Conservation (phyloP, 2,888 invertebrate species). For the Megamerina dolium region DNA sequence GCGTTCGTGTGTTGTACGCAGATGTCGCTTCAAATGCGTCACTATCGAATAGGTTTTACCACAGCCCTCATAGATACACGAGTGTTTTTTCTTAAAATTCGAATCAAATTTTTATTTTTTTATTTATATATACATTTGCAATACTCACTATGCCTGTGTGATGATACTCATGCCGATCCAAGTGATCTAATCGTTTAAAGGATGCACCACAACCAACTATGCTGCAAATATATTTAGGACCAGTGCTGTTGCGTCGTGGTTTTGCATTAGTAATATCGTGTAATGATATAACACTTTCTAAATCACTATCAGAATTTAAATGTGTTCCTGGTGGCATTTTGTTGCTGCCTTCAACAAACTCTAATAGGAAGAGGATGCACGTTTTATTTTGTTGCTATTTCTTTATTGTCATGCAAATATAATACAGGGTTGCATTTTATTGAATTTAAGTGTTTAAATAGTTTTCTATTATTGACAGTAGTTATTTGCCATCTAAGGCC, state of each 20-base stretch:
- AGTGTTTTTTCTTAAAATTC: slow-evolving; percentile 54
- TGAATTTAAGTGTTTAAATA: too few species aligned
- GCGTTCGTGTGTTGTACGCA: slow-evolving; percentile 50
- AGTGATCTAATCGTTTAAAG: slow-evolving; percentile 53
- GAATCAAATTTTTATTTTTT: too few species aligned
- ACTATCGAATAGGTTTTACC: slow-evolving; percentile 57
- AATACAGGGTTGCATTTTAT: too few species aligned
- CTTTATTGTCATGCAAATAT: too few species aligned
- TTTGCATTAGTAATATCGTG: slow-evolving; percentile 22
- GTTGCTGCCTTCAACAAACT: too few species aligned
- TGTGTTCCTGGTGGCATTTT: slow-evolving; percentile 31
- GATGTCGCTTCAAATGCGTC: slow-evolving; percentile 58
- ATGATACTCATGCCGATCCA: slow-evolving; percentile 54
- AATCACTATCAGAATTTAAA: slow-evolving; percentile 40
- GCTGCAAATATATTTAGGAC: slow-evolving; percentile 49
- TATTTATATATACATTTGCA: too few species aligned
- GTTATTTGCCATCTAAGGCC: too few species aligned
- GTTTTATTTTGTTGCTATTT: too few species aligned
- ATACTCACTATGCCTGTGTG: slow-evolving; percentile 57
- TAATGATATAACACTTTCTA: slow-evolving; percentile 33
- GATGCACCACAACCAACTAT: slow-evolving; percentile 50
- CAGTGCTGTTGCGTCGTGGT: slow-evolving; percentile 24
- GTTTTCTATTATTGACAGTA: too few species aligned
- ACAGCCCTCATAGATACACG: slow-evolving; percentile 56
- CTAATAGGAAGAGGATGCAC: too few species aligned